Conservation (phyloP, 1,140 invertebrate species). For the Zophobas atratus region DNA sequence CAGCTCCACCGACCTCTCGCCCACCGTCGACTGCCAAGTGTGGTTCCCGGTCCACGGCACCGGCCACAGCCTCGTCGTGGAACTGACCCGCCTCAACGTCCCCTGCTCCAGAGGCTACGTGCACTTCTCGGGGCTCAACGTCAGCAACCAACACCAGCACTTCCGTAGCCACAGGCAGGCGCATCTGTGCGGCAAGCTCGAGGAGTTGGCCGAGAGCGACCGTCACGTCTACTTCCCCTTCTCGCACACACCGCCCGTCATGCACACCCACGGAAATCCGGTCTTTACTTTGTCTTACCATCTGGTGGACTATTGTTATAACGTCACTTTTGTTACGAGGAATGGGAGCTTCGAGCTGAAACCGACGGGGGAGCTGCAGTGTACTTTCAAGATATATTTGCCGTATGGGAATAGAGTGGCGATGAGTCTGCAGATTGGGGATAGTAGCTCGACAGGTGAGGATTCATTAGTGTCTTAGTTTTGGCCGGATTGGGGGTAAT, state of each 20-base stretch:
- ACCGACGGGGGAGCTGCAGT: constrained; percentile 71
- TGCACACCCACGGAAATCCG: constrained; percentile 73
- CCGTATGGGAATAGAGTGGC: constrained; percentile 76
- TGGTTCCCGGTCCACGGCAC: constrained; percentile 66
- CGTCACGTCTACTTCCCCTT: constrained; percentile 72
- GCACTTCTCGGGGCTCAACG: constrained; percentile 68
- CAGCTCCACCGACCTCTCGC: constrained; percentile 63
- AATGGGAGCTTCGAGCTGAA: constrained; percentile 75
- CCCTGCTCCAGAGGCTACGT: constrained; percentile 74
- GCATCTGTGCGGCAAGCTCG: constrained; percentile 75
- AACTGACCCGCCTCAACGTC: constrained; percentile 75
- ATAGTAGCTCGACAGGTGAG: constrained; percentile 63
- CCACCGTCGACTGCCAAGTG: constrained; percentile 64
- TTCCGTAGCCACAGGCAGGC: constrained; percentile 57
- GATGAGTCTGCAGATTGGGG: constrained; percentile 72
- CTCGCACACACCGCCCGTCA: constrained; percentile 65
- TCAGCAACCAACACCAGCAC: constrained; percentile 52
- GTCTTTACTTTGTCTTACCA: constrained; percentile 75
- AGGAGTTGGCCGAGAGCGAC: constrained; percentile 72
- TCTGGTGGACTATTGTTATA: constrained; percentile 77
- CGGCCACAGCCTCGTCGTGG: constrained; percentile 71
- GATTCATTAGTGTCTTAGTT: constrained; percentile 11
- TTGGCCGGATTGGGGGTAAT: neutral
- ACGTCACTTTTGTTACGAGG: constrained; percentile 73
- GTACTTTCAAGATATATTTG: constrained; percentile 76